A percentile compares a stretch with the other conserved stretches of the same genome.
These are phyloP conservation scores for Drosophila dunni DNA, from an alignment of 1,140 invertebrate species.

Conservation along the genomic window DNA sequence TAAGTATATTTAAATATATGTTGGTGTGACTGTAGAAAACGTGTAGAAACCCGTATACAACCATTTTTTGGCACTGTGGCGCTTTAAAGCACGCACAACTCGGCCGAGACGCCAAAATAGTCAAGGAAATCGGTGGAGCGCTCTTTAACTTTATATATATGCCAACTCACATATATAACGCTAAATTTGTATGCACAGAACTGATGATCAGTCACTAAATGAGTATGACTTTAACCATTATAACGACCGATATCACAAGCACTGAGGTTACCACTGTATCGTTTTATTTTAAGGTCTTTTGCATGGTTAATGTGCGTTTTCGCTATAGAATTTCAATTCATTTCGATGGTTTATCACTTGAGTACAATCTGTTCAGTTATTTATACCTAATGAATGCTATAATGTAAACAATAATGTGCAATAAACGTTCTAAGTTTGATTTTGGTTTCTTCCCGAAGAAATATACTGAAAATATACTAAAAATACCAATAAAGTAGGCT, in stretches of 20 bases:
- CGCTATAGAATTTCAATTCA: slow-evolving; percentile 28
- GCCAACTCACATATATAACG: not conserved
- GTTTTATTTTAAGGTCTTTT: slow-evolving; percentile 33
- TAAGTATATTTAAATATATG: not conserved
- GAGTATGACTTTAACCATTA: slow-evolving; percentile 12
- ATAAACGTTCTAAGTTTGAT: no score
- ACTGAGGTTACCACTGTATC: slow-evolving; percentile 35
- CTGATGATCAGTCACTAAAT: slow-evolving; percentile 45
- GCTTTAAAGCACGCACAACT: slow-evolving; percentile 64
- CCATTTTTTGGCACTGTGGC: slow-evolving; percentile 43
- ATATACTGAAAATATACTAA: not conserved
- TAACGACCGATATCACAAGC: slow-evolving; percentile 10
- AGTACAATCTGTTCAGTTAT: no score
- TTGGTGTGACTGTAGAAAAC: slow-evolving; percentile 41
- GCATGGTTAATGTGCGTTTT: slow-evolving; percentile 29
- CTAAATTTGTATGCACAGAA: slow-evolving; percentile 46
- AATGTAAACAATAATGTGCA: no score
- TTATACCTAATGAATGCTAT: no score
- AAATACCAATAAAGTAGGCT: not conserved
- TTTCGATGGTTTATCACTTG: not conserved
- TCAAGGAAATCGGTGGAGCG: slow-evolving; percentile 54
- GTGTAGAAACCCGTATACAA: slow-evolving; percentile 55
- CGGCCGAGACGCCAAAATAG: slow-evolving; percentile 56
- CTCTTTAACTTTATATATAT: slow-evolving; percentile 10
- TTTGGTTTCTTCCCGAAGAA: not conserved